phyloP scores from a whole-genome alignment of 2,888 invertebrate genomes.

The Scrobipalpa costella region DNA sequence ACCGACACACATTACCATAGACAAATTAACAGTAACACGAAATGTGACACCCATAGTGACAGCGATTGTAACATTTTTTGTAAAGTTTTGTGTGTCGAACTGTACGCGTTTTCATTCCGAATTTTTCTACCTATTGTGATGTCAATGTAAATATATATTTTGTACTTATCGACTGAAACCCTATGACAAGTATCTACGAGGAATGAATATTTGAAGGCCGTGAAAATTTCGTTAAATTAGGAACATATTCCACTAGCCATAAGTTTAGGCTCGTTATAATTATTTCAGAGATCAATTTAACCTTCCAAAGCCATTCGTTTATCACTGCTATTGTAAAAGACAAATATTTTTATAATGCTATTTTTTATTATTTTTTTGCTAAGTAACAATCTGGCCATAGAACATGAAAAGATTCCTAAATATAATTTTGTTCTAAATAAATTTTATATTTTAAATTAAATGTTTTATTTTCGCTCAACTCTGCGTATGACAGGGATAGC shows the following conservation, averaged over 20 bases:
- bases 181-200: constrained; percentile 28
- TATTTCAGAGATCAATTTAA: constrained; percentile 36
- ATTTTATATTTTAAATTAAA: constrained; percentile 55
- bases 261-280: constrained; percentile 27
- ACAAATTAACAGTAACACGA: neutral
- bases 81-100: constrained; percentile 38
- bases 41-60: neutral
- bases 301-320: constrained; percentile 30
- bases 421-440: constrained; percentile 64
- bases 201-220: constrained; percentile 21
- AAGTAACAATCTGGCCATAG: constrained; percentile 54
- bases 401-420: constrained; percentile 48
- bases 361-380: constrained; percentile 60
- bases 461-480: constrained; percentile 43
- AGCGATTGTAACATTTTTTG: neutral
- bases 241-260: constrained; percentile 33
- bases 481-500: constrained; percentile 28
- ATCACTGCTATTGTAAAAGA: constrained; percentile 50
- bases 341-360: constrained; percentile 73
- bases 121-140: constrained; percentile 57
- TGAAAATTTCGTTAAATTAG: constrained; percentile 24
- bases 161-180: constrained; percentile 67
- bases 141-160: constrained; percentile 67
- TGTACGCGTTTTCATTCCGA: constrained; percentile 55
- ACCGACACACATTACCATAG: neutral